phyloP scores from a whole-genome alignment of 2,888 invertebrate genomes.

The Polia nebulosa region DNA sequence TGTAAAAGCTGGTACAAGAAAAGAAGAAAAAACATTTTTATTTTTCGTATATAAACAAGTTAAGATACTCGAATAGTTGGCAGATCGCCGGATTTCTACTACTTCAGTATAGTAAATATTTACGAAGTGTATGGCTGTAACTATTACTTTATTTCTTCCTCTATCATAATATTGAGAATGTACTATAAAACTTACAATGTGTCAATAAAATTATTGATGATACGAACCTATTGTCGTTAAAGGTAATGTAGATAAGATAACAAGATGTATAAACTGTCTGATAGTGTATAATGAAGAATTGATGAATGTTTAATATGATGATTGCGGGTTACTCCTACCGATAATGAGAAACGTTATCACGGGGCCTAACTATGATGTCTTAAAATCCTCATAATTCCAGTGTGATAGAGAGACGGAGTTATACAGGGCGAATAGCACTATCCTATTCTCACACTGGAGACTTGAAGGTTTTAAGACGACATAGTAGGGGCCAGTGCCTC shows the following conservation, averaged over 20 bases:
- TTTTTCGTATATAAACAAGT: slow-evolving; percentile 46
- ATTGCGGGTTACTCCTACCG: slow-evolving; percentile 18
- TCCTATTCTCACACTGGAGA: too few relatives aligned
- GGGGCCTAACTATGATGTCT: too few relatives aligned
- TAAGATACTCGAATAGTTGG: slow-evolving; percentile 51
- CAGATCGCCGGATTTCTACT: slow-evolving; percentile 59
- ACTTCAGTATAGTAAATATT: slow-evolving; percentile 60
- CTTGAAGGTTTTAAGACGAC: too few relatives aligned
- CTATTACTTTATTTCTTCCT: slow-evolving; percentile 55
- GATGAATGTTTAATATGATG: slow-evolving; percentile 22
- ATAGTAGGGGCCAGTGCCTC: too few relatives aligned
- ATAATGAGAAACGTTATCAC: slow-evolving; percentile 16
- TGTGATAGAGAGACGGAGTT: too few relatives aligned
- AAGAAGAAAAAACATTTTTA: slow-evolving; percentile 36
- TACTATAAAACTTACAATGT: slow-evolving; percentile 31
- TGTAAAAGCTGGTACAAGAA: slow-evolving; percentile 28
- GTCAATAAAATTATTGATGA: slow-evolving; percentile 24
- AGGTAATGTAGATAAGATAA: slow-evolving; percentile 49
- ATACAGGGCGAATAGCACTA: too few relatives aligned
- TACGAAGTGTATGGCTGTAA: slow-evolving; percentile 47
- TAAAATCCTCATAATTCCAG: too few relatives aligned
- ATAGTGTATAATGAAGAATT: slow-evolving; percentile 36
- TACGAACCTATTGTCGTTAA: slow-evolving; percentile 20
- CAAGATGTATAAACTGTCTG: slow-evolving; percentile 34
- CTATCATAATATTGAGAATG: slow-evolving; percentile 54